These are phyloP conservation scores for Ophioninae sp. DNA, from an alignment of 2,888 invertebrate species.

Conservation along the genomic window DNA sequence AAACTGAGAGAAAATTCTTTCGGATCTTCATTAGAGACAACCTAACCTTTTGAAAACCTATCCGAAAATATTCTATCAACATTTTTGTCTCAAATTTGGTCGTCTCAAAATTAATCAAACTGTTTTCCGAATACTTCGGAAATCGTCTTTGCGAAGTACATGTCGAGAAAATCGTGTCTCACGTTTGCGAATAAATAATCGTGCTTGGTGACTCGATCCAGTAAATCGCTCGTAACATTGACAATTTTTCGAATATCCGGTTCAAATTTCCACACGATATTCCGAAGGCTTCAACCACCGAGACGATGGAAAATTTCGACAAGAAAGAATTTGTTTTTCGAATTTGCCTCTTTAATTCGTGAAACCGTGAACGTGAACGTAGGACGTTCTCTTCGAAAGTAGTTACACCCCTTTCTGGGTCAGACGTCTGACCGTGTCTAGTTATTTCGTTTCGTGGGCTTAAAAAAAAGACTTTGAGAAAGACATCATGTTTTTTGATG, in stretches of 20 bases:
- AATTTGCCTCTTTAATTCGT: background rate
- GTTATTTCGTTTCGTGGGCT: background rate
- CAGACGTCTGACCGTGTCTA: conserved; percentile 3
- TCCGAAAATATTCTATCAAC: background rate
- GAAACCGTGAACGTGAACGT: no score
- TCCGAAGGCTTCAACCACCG: background rate
- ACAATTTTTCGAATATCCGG: background rate
- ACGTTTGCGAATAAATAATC: background rate
- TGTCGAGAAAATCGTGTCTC: background rate
- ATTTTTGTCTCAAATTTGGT: background rate
- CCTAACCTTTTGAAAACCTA: no score
- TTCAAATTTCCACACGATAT: background rate
- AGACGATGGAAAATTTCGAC: no score
- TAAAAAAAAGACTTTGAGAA: no score
- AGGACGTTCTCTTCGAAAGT: background rate
- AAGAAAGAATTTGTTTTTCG: no score
- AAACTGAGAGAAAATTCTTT: no score
- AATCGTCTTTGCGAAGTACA: background rate
- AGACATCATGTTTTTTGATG: no score
- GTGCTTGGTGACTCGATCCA: background rate
- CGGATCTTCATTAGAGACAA: no score
- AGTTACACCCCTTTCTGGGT: conserved; percentile 3
- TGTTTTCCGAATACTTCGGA: background rate
- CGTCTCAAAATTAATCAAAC: background rate
- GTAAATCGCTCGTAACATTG: background rate